Base-by-base conservation (phyloP, 2,888 invertebrate species). In the Lycaena phlaeas region DNA sequence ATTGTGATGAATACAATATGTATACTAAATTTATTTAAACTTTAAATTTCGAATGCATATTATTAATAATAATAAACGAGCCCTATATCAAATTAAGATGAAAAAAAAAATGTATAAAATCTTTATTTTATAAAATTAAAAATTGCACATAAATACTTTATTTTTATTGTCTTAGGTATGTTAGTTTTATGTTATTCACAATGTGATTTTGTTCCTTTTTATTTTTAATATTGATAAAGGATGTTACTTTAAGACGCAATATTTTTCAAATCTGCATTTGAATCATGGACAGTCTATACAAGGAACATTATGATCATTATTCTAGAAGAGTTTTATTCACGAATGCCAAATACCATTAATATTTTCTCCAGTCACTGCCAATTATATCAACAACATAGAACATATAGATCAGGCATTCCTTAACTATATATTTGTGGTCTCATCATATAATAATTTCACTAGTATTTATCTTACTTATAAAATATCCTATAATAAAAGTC, bases 401-500 rank as follows among this genome's bases (percentile, higher is more conserved):
- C 36, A 38, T 43, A 49, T 63, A 67, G 61, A 61, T 56, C 61
- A 59, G 73, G 64, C 68, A 72, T 71, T 75, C 68, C 73, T 65
- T 55, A 66, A 62, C 64, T 61, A 68, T 69, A 70, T 73, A 74
- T 64, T 65, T 64, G 58, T 78, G 78, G 81, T 81, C 79, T 79
- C 81, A 79, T 73, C 77, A 71, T 81, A 77, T 69, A 54, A 77
- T 79, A 72, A 72, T 77, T 77, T 76, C 67, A 75, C 62, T 70
- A 72, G 68, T 77, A 76, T 72, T 72, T 77, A 74, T 69, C 70
- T n/a, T n/a, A n/a, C n/a, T 71, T 73, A 50, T 52, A 65, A 59
- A 71, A 76, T 67, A 75, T 73, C 73, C 60, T 77, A 76, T 72
- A 61, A 66, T 75, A 76, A 69, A 77, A 61, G 68, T 74, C 66